Evolutionary conservation across 2,797 vertebrate species (phyloP).

Genomic region (Eleutherodactylus coqui): DNA sequence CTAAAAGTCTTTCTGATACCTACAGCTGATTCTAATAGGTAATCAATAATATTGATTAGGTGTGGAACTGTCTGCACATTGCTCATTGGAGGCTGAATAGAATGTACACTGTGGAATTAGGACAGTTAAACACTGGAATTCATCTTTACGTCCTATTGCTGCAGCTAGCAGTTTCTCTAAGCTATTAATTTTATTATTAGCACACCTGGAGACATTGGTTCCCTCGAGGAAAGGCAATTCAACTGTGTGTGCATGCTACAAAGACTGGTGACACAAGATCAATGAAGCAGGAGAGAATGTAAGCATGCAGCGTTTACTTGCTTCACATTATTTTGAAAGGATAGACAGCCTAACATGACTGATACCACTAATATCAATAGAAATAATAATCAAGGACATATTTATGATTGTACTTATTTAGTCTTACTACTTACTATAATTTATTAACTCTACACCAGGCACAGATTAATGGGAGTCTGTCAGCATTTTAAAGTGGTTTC

Average conservation of each 20-base stretch:
- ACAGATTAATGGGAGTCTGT: neutral
- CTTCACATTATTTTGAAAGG: constrained; percentile 62
- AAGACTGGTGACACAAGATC: constrained; percentile 74
- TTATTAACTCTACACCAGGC: constrained; percentile 1
- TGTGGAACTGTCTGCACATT: constrained; percentile 67
- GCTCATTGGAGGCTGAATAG: constrained; percentile 73
- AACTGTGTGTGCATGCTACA: constrained; percentile 73
- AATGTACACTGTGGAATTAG: constrained; percentile 77
- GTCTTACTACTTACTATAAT: neutral
- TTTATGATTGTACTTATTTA: constrained; percentile 4
- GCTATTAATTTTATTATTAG: constrained; percentile 88
- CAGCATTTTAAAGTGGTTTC: neutral
- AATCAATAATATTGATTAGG: constrained; percentile 74
- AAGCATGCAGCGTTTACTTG: constrained; percentile 43
- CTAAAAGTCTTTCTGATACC: constrained; percentile 75
- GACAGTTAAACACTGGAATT: constrained; percentile 82
- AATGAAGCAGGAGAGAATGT: constrained; percentile 72
- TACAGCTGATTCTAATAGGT: constrained; percentile 78
- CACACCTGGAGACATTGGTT: constrained; percentile 81
- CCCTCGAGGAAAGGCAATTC: constrained; percentile 81
- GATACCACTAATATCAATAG: constrained; percentile 10
- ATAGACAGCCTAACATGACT: constrained; percentile 26
- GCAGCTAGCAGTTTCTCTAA: constrained; percentile 82
- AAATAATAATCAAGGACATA: constrained; percentile 31
- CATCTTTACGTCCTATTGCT: constrained; percentile 75